A percentile compares a stretch with the other conserved stretches of the same genome.
phyloP scores from a whole-genome alignment of 2,797 vertebrate species.

The Gadopsis marmoratus region DNA sequence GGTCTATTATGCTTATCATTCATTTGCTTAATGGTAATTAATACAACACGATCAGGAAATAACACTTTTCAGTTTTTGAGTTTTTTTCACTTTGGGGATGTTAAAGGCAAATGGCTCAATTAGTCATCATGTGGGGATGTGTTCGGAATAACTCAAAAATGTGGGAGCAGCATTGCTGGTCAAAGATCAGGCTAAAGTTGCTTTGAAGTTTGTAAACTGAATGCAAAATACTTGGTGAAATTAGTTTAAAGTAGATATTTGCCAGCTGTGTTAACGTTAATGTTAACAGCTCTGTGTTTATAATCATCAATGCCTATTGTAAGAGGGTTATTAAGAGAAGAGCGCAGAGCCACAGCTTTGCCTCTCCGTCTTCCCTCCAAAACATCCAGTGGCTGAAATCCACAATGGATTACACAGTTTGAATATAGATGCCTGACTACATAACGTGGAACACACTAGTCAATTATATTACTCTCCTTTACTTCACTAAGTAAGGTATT shows the following conservation, averaged over 20 bases:
- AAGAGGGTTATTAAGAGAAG: constrained; percentile 22
- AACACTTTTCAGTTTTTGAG: neutral
- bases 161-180: neutral
- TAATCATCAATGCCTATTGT: constrained; percentile 9
- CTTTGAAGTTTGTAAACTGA: constrained; percentile 9
- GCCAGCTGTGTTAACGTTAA: neutral
- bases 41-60: neutral
- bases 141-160: neutral
- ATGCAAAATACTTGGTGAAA: constrained; percentile 3
- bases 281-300: constrained; percentile 14
- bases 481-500: too few species aligned
- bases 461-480: too few species aligned
- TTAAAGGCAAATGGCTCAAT: constrained; percentile 1
- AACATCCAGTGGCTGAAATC: constrained; percentile 33
- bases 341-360: constrained; percentile 7
- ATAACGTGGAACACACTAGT: neutral
- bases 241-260: constrained; percentile 11
- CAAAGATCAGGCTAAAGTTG: constrained; percentile 17
- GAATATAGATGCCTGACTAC: neutral
- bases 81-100: neutral
- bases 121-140: constrained; percentile 13
- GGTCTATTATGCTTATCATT: neutral
- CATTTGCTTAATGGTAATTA: neutral
- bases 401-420: neutral
- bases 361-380: constrained; percentile 30